phyloP scores from a whole-genome alignment of 2,113 vertebrate species.

The Tinamus guttatus region DNA sequence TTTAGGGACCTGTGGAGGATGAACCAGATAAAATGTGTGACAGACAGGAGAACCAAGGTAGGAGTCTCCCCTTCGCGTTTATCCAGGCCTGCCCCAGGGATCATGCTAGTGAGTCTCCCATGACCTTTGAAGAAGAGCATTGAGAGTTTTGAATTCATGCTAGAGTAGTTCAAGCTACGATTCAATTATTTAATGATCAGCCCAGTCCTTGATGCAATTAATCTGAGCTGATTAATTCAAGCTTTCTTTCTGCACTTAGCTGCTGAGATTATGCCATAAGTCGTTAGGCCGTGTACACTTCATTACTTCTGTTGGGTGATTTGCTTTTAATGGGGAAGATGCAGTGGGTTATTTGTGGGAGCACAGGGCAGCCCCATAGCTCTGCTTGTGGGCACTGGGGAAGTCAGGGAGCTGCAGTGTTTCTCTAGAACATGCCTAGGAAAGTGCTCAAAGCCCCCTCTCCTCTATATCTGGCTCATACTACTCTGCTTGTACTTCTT shows the following conservation, averaged over 20 bases:
- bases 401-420: background rate
- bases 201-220: background rate
- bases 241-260: background rate
- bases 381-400: background rate
- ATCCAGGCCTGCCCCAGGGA: background rate
- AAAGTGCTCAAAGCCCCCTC: background rate
- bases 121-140: background rate
- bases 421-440: background rate
- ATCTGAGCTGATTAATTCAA: background rate
- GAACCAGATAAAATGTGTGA: background rate
- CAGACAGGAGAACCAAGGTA: background rate
- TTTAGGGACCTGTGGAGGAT: background rate
- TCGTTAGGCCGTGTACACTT: background rate
- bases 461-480: rapidly evolving
- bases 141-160: background rate
- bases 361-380: background rate
- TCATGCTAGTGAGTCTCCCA: background rate
- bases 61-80: background rate
- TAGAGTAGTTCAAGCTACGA: background rate
- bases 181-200: background rate
- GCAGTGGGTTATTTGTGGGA: background rate
- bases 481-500: background rate
- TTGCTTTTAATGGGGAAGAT: background rate
- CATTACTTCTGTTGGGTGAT: background rate
- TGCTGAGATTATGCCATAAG: background rate